A percentile compares a stretch with the other conserved stretches of the same genome.
Conservation (phyloP, 2,888 invertebrate genomes). For the Latheticus oryzae region DNA sequence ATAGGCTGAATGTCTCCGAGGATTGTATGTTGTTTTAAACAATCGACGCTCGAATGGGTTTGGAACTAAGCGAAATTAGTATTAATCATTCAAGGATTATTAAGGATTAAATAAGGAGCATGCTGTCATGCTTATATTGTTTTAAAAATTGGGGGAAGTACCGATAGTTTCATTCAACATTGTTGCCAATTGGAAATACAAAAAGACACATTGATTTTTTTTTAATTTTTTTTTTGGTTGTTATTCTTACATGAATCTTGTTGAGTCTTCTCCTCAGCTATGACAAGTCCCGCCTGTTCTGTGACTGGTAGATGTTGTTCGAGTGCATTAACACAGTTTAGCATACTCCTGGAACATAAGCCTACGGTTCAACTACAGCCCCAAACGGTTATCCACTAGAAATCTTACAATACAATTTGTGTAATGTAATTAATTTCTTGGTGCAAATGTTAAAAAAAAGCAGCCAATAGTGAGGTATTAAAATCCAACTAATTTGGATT, state of each 20-base stretch:
- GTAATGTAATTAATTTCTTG: conserved; percentile 33
- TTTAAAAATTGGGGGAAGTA: no score
- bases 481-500: no score
- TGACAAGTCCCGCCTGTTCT: conserved; percentile 82
- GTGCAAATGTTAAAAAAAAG: conserved; percentile 43
- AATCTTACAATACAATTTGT: conserved; percentile 23
- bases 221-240: conserved; percentile 9
- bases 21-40: conserved; percentile 65
- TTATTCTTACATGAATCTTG: conserved; percentile 82
- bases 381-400: conserved; percentile 28
- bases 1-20: conserved; percentile 66
- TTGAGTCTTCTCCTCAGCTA: conserved; percentile 82
- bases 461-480: conserved; percentile 44
- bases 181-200: conserved; percentile 14
- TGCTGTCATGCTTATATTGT: no score
- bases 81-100: no score
- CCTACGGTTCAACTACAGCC: conserved; percentile 42
- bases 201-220: conserved; percentile 15
- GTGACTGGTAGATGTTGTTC: conserved; percentile 87
- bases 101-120: conserved; percentile 48
- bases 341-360: conserved; percentile 85
- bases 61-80: conserved; percentile 64
- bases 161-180: no score
- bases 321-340: conserved; percentile 94
- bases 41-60: conserved; percentile 66